Conservation (phyloP, 30 jellyfish, hydroid and myxozoan genomes). For the Cassiopea xamachana region DNA sequence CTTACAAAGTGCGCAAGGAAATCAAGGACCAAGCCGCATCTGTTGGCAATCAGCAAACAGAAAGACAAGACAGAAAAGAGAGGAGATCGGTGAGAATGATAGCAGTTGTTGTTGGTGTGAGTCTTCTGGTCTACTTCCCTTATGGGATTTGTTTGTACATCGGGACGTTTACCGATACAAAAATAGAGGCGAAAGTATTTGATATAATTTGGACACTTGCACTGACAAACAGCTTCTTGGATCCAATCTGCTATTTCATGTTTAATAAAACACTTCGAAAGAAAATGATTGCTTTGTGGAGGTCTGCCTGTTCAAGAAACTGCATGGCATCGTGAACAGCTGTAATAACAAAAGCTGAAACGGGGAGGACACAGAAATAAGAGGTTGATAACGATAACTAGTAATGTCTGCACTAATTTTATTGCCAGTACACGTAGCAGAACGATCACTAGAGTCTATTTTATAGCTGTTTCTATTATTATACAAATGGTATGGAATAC, state of each 20-base stretch:
- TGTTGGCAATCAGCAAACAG: background rate
- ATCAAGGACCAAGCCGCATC: constrained; percentile 7
- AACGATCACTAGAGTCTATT: too few species aligned
- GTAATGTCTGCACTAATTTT: too few species aligned
- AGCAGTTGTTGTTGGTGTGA: constrained; percentile 17
- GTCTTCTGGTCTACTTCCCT: constrained; percentile 7
- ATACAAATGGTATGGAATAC: too few species aligned
- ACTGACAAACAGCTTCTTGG: background rate
- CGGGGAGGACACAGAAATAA: background rate
- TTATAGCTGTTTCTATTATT: too few species aligned
- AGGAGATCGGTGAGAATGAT: constrained; percentile 21
- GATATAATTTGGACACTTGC: constrained; percentile 13
- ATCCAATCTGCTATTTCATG: constrained; percentile 35
- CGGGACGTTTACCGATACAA: background rate
- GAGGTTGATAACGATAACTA: too few species aligned
- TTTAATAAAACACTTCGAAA: constrained; percentile 13
- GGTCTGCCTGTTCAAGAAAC: background rate
- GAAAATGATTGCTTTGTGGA: constrained; percentile 17
- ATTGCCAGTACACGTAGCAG: too few species aligned
- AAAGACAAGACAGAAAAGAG: background rate
- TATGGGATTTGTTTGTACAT: background rate
- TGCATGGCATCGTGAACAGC: background rate
- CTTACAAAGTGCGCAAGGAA: constrained; percentile 22
- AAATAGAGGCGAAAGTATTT: background rate
- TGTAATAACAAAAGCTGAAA: too few species aligned